Conservation (phyloP, 2,113 vertebrate species). For the Uria lomvia region DNA sequence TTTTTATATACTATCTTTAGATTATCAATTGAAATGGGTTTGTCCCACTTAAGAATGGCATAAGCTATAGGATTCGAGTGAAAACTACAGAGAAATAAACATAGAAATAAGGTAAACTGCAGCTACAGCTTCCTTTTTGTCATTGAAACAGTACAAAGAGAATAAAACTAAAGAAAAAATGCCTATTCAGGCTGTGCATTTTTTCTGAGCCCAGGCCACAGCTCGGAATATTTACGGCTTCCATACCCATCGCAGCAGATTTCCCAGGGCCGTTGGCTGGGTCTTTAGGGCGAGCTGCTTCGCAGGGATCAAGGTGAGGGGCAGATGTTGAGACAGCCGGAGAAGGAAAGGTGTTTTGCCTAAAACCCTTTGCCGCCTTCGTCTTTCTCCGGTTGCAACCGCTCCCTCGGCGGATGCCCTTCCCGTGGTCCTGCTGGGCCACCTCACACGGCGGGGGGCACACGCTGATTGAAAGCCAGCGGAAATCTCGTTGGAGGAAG, state of each 20-base stretch:
- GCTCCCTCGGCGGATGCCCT: neutral
- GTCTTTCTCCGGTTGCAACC: neutral
- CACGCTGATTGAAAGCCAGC: neutral
- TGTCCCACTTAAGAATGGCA: neutral
- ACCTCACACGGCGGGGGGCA: neutral
- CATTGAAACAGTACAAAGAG: neutral
- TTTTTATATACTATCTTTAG: neutral
- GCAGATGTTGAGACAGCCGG: neutral
- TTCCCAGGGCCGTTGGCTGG: accelerated
- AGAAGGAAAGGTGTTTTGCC: neutral
- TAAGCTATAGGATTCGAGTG: neutral
- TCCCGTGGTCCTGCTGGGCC: neutral
- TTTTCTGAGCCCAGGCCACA: neutral
- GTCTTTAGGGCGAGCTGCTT: neutral
- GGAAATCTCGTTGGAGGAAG: neutral
- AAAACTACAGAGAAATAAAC: neutral
- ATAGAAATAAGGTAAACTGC: neutral
- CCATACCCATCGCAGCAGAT: neutral
- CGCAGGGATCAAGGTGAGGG: accelerated
- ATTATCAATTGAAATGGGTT: neutral
- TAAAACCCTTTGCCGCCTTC: neutral
- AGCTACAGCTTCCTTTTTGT: neutral
- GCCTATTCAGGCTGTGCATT: neutral
- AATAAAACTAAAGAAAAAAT: neutral
- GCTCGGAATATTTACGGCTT: neutral